phyloP scores from a whole-genome alignment of 2,113 vertebrate species.

The Pontoporia blainvillei region DNA sequence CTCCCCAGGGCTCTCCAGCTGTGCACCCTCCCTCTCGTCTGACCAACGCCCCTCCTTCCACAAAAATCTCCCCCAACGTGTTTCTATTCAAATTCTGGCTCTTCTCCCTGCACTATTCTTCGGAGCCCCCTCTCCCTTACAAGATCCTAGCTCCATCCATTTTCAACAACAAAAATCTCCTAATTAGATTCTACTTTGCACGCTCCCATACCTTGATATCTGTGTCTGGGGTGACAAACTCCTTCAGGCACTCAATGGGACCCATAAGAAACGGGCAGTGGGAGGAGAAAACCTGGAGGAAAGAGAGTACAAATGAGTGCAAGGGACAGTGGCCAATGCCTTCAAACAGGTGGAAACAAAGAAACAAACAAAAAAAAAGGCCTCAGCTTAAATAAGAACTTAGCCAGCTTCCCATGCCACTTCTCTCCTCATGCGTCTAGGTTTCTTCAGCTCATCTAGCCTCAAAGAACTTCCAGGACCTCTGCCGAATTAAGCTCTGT shows the following conservation, averaged over 20 bases:
- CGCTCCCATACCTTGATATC: conserved; percentile 89
- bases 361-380: neutral
- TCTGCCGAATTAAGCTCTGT: neutral
- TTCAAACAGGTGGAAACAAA: neutral
- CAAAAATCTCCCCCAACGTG: neutral
- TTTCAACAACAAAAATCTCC: neutral
- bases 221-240: conserved; percentile 84
- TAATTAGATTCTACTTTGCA: too few species aligned
- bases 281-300: conserved; percentile 84
- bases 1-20: neutral
- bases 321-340: neutral
- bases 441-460: neutral
- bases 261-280: conserved; percentile 91
- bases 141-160: neutral
- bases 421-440: neutral
- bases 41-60: neutral
- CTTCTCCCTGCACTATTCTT: neutral
- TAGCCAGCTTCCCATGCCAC: neutral
- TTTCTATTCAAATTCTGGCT: neutral
- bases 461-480: neutral
- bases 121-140: neutral
- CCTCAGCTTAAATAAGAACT: neutral
- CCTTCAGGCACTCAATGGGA: conserved; percentile 86
- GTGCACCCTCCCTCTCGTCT: neutral
- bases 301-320: neutral